phyloP scores from a whole-genome alignment of 1,140 invertebrate genomes.

The Halictus rubicundus region DNA sequence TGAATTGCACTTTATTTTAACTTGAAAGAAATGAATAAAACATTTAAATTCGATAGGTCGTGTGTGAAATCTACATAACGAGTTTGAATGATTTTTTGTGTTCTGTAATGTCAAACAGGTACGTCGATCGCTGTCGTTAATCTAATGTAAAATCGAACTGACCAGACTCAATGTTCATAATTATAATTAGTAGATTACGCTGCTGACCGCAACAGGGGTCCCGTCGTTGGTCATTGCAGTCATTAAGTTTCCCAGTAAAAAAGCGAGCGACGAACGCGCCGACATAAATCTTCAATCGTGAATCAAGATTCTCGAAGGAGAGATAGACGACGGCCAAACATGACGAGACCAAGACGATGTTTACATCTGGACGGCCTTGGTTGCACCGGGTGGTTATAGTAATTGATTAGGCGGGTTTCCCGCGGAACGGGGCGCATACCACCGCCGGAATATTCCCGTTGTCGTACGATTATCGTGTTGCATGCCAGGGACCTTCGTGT shows the following conservation, averaged over 20 bases:
- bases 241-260: background rate
- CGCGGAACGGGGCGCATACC: background rate
- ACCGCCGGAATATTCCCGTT: conserved; percentile 41
- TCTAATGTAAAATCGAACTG: no score
- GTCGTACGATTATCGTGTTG: conserved; percentile 25
- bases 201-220: no score
- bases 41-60: no score
- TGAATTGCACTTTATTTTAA: no score
- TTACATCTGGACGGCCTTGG: conserved; percentile 36
- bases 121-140: no score
- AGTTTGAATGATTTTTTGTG: no score
- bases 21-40: no score
- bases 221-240: no score
- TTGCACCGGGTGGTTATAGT: conserved; percentile 14
- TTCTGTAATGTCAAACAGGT: no score
- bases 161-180: no score
- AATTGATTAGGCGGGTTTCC: conserved; percentile 23
- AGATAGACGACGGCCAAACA: background rate
- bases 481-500: conserved; percentile 3
- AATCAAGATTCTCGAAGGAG: background rate
- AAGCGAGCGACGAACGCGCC: background rate
- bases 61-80: no score
- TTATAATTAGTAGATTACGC: no score
- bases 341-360: background rate
- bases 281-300: background rate